Base-by-base conservation (phyloP, 2,797 vertebrate genomes). In the Sciaenops ocellatus region DNA sequence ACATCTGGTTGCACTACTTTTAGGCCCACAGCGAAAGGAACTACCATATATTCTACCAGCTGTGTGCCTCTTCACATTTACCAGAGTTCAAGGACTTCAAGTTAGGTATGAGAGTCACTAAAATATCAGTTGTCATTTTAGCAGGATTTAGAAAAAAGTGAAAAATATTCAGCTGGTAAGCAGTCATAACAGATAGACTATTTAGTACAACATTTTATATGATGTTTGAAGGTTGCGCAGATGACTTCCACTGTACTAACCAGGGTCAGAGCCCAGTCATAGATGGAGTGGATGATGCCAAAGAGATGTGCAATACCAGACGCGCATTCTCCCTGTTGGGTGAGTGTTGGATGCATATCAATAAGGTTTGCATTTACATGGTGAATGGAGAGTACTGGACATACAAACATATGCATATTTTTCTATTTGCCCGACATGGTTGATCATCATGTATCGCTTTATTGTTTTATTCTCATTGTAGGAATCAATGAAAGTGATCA, bases 41-140 rank as follows among this genome's bases (percentile, higher is more conserved):
- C 93, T 99, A 99, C 82, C 98, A 99, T 73, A 97, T 99, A 86
- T 99, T 99, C 93, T 99, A 99, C 90, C 98, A 99, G 73, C 95
- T 99, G 44, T 99, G 98, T 95, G 97, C 98, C 81, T 99, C 97
- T 63, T 96, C 97, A 79, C 94, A 97, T 79, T 88, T 97, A 84
- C 95, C 97, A 0, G 98, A 99, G 91, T 98, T 99, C 93, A 96
- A 96, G 94, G 92, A 92, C 76, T 96, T 99, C 1, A 96, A 95
- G 77, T 96, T 99, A 94, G 97, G 98, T 99, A 92, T 60, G 82
- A 74, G 20, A 56, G 38, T 52, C 46, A 48, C 17, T 68, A 34
- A 71, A 64, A 63, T 47, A 51, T 11, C 0, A 9, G 0, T 9
- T 69, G 57, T 70, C 4, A 20, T 55, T 69, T 50, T 8, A 57